phyloP scores from a whole-genome alignment of 1,140 invertebrate species.

The Tetranychus cinnabarinus region DNA sequence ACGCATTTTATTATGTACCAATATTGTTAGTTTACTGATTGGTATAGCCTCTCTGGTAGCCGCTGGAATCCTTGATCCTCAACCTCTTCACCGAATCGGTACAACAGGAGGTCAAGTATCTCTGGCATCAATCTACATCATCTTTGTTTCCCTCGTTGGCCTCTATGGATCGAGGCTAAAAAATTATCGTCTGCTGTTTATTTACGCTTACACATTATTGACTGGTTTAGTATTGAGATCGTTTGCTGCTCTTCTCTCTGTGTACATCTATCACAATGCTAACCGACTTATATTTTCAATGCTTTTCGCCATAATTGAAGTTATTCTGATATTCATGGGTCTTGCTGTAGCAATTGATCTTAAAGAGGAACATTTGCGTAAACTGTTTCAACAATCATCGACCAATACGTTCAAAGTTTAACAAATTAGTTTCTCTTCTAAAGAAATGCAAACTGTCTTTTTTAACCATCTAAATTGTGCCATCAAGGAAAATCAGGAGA shows the following conservation, averaged over 20 bases:
- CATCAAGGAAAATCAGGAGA: no score
- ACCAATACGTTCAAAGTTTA: no score
- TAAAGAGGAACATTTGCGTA: neutral
- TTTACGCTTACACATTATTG: neutral
- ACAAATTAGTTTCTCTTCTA: no score
- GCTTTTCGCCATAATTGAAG: neutral
- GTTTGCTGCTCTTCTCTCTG: neutral
- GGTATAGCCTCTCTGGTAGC: neutral
- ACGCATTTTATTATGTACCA: neutral
- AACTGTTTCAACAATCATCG: no score
- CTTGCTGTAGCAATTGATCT: neutral
- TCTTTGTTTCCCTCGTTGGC: neutral
- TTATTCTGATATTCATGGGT: neutral
- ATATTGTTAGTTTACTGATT: neutral
- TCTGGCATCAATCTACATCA: neutral
- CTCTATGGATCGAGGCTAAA: neutral
- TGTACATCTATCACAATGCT: neutral
- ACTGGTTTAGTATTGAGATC: neutral
- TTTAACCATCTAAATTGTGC: no score
- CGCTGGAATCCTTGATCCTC: neutral
- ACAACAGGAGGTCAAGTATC: neutral
- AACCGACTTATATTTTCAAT: neutral
- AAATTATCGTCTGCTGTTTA: neutral
- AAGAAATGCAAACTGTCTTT: no score
- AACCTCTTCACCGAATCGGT: neutral